Base-by-base conservation (phyloP, 2,888 invertebrate genomes). In the Fragum fragum region DNA sequence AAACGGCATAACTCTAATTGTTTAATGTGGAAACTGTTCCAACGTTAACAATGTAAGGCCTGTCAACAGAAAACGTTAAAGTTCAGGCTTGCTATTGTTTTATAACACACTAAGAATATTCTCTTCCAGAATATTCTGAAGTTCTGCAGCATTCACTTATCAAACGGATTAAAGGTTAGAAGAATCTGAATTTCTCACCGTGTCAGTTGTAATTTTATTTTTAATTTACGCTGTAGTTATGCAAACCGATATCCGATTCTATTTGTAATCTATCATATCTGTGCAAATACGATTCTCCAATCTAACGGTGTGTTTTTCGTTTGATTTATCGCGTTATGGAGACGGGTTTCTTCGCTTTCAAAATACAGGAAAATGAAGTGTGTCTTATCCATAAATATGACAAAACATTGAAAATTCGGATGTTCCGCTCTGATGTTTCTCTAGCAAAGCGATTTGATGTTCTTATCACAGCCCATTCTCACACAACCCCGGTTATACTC, bases 221-320 rank as follows among this genome's bases (percentile, higher is more conserved):
- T 21, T 42, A 42, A 42, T 66, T 66, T 42, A 23, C 66, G 42
- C 32, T 18, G 42, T 36, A 23, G 42, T 66, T 66, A 66, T 42
- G 66, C 66, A 66, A 42, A 66, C 39, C 42, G 66, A 66, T 36
- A 66, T 66, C 66, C 36, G 42, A 66, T 36, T 66, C 23, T 26
- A 66, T 66, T 66, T 42, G 23, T 66, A 66, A 66, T 66, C 42
- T 42, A 66, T 66, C 66, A 66, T 66, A 42, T 32, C 42, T 66
- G 66, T 66, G 18, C 66, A 66, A 66, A 63, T 32, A 32, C 32
- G 36, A 36, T 18, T 7, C 26, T n/a, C 47, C 47, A 47, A 47
- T 47, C 47, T 47, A 9, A 47, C 47, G 14, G 47, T 47, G 47
- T 47, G 47, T 47, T 47, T 47, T 47, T 47, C 47, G 2, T 47